Percentiles rank a stretch among this genome's conserved stretches.
Conservation (phyloP, 2,113 vertebrate genomes). For the Megaleporinus macrocephalus region DNA sequence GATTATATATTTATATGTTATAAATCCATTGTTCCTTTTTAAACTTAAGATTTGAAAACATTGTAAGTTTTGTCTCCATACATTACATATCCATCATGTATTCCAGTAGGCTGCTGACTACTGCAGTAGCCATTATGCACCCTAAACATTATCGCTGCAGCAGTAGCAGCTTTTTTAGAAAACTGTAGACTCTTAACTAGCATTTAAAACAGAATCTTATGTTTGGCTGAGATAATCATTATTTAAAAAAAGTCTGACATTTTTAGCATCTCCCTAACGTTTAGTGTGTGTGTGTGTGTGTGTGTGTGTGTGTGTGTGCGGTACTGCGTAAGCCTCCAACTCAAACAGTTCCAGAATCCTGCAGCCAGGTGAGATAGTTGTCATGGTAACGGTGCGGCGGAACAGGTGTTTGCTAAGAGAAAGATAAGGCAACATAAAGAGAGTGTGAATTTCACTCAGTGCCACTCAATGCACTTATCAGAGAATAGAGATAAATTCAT, state of each 20-base stretch:
- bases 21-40: no score
- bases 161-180: neutral
- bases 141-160: neutral
- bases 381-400: neutral
- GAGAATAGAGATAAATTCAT: neutral
- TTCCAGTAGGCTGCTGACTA: neutral
- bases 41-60: no score
- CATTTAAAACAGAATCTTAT: neutral
- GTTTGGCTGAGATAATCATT: neutral
- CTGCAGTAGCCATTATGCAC: neutral
- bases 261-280: conserved; percentile 5
- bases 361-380: conserved; percentile 23
- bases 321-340: neutral
- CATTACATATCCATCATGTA: no score
- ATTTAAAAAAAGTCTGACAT: neutral
- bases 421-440: conserved; percentile 6
- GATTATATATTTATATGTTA: no score
- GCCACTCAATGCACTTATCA: neutral
- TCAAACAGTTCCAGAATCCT: neutral
- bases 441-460: conserved; percentile 1
- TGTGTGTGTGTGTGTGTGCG: neutral
- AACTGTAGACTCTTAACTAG: no score
- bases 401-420: conserved; percentile 27
- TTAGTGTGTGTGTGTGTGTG: neutral
- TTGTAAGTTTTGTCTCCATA: no score